These are phyloP conservation scores for Andrena bucephala DNA, from an alignment of 2,888 invertebrate species.

Conservation along the genomic window DNA sequence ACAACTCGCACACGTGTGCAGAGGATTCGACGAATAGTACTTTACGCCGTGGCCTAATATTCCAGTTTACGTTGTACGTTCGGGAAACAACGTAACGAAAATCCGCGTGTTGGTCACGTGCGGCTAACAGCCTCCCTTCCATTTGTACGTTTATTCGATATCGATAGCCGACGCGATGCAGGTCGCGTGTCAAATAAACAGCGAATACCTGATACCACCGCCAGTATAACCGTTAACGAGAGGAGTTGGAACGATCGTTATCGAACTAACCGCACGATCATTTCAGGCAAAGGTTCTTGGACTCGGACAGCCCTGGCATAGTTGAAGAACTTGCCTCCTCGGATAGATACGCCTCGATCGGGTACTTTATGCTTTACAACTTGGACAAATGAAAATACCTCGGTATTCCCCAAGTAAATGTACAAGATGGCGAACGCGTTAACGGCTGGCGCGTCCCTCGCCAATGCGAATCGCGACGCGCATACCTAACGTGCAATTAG, in stretches of 20 bases:
- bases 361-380: background rate
- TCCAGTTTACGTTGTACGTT: background rate
- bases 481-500: conserved; percentile 75
- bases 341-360: background rate
- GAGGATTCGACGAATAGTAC: conserved; percentile 1
- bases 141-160: conserved; percentile 51
- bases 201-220: conserved; percentile 46
- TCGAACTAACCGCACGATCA: conserved; percentile 55
- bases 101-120: conserved; percentile 21
- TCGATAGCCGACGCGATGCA: conserved; percentile 31
- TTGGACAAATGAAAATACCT: background rate
- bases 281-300: conserved; percentile 36
- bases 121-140: conserved; percentile 23
- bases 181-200: conserved; percentile 57
- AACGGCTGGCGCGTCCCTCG: conserved; percentile 45
- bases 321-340: conserved; percentile 42
- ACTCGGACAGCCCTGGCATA: conserved; percentile 31
- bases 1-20: background rate
- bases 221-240: conserved; percentile 54
- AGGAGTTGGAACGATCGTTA: conserved; percentile 53
- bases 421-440: conserved; percentile 22
- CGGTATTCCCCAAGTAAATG: background rate
- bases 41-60: conserved; percentile 13
- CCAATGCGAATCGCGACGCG: conserved; percentile 51
- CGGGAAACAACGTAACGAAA: conserved; percentile 11